A percentile compares a stretch with the other conserved stretches of the same genome.
These are phyloP conservation scores for Stegodyphus mimosarum DNA, from an alignment of 1,140 invertebrate species.

Conservation along the genomic window DNA sequence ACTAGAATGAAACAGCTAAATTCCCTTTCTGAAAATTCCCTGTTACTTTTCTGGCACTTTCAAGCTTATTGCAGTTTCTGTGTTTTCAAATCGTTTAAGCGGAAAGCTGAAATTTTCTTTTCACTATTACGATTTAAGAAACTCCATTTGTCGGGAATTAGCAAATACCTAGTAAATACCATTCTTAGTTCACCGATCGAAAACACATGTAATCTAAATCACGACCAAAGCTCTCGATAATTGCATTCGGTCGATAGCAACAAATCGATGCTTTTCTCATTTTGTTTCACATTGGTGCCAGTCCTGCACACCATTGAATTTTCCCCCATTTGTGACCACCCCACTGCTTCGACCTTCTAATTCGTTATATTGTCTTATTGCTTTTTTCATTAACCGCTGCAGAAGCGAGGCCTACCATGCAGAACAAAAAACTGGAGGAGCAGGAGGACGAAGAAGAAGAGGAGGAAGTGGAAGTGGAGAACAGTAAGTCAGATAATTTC, in stretches of 20 bases:
- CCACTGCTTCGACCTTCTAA: conserved; percentile 37
- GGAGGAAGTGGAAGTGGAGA: conserved; percentile 21
- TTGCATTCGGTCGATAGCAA: conserved; percentile 25
- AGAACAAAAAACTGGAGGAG: conserved; percentile 35
- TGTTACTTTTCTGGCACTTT: too few relatives aligned
- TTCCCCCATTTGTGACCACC: conserved; percentile 44
- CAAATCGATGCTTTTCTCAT: conserved; percentile 35
- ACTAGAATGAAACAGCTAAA: too few relatives aligned
- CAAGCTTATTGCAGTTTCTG: too few relatives aligned
- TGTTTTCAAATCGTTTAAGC: too few relatives aligned
- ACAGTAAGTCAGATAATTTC: conserved; percentile 49
- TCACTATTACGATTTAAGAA: too few relatives aligned
- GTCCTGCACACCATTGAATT: background rate
- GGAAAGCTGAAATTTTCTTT: too few relatives aligned
- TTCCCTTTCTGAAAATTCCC: too few relatives aligned
- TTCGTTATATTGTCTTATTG: conserved; percentile 54
- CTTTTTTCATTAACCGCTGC: conserved; percentile 51
- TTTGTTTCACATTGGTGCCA: background rate
- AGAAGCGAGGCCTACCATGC: conserved; percentile 33
- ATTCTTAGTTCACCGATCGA: too few relatives aligned
- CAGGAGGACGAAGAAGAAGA: conserved; percentile 1
- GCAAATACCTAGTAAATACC: too few relatives aligned
- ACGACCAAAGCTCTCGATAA: conserved; percentile 29
- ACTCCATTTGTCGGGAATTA: too few relatives aligned
- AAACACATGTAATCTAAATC: too few relatives aligned